Base-by-base conservation (phyloP, 2,888 invertebrate genomes). In the Drosophila melanosoma region DNA sequence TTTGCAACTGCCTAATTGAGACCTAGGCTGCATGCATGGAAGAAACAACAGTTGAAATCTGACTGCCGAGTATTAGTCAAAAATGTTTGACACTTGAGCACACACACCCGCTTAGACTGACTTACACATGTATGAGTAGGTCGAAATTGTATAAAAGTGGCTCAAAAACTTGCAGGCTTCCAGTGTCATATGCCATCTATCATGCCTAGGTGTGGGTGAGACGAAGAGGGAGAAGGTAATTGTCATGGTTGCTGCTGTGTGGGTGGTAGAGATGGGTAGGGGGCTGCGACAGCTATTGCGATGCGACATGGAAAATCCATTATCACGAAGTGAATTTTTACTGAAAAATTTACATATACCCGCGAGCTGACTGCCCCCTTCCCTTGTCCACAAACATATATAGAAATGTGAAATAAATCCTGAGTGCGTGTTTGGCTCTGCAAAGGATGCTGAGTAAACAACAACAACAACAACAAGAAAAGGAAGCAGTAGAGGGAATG, bases 281-380 rank as follows among this genome's bases (percentile, higher is more conserved):
- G 35, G 52, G 35, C 78, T n/a, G 72, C 60, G 64, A 73, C 74
- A 52, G 64, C 74, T 62, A 74, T 77, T 29, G 74, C 87, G 79
- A 68, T 89, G 91, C 91, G 91, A 90, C 90, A 90, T 91, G 91
- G 89, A 90, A 90, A 90, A 90, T 89, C 90, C 90, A 90, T 90
- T 90, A 90, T 90, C 90, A 87, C 91, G 82, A 90, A 90, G 89
- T 87, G 85, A 86, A 86, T 89, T 86, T 86, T 89, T 89, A 86
- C 90, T 87, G 81, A 86, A 89, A 89, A 86, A 86, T 86, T 86
- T 86, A 89, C 85, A 86, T 86, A 86, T 86, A 86, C 85, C 88
- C 88, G 67, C 83, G 79, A 81, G 81, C 81, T 70, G 60, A 54
- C 42, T 15, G 36, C 29, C 40, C 17, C 23, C 45, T 4, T 15